Evolutionary conservation across 2,888 invertebrate species (phyloP), one percentile per base, ranked within the genome.

Genomic region (Limenitis arthemis): DNA sequence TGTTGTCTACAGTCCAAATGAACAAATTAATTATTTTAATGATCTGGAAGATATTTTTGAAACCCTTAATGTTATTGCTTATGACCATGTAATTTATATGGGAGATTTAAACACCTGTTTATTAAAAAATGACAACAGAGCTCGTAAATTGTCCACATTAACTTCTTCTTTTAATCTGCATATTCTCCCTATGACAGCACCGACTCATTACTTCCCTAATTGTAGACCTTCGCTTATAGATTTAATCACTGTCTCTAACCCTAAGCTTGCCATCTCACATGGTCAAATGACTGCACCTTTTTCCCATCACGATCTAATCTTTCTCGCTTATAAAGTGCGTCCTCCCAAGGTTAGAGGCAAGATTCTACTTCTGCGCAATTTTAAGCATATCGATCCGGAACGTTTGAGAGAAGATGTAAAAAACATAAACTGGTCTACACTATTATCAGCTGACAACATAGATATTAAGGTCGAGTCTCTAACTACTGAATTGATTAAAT

Each of bases 221-320:
- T 39, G 44, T 37, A 43, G 30, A 5, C 53, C 54, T 7, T 50
- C 54, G 8, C 42, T 54, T n/a, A 31, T 58, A 11, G 52, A 59
- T 33, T 5, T 48, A 8, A 40, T n/a, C n/a, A n/a, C n/a, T 48
- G 43, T 37, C 53, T 36, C 41, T 44, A 33, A 49, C 5, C 49
- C 37, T 40, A 11, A 44, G 28, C 38, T 52, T 32, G 58, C 56
- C 8, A 11, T 30, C 8, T 37, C 37, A 9, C 54, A 57, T 44
- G 57, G 57, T 6, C 59, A 56, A 36, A 29, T 44, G 8, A 55
- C 56, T n/a, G 43, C 49, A 8, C 37, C 49, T 11, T 56, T 53
- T 28, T 59, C 55, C 2, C 48, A 56, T 44, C 59, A 59, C 12
- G 55, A 59, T 20, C 32, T 54, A 8, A 47, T 59, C n/a, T n/a